phyloP scores from a whole-genome alignment of 1,140 invertebrate genomes.

The Calephelis nemesis region DNA sequence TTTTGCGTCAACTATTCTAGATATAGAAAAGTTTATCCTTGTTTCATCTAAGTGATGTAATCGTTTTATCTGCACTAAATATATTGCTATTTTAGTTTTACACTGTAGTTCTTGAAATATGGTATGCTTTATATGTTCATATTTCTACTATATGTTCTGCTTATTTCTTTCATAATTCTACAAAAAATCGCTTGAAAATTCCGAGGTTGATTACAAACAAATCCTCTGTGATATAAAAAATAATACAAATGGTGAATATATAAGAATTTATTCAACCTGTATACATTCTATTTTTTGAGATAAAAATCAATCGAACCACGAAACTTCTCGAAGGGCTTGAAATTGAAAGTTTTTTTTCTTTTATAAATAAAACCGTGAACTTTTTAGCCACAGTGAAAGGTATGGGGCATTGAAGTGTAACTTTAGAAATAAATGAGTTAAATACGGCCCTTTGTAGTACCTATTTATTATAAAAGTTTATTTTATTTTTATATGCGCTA shows the following conservation, averaged over 20 bases:
- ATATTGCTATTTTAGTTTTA: slow-evolving; percentile 17
- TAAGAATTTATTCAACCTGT: not conserved
- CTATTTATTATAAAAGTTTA: too few species aligned
- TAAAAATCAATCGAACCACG: not conserved
- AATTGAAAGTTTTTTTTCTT: slow-evolving; percentile 9
- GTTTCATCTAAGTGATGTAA: slow-evolving; percentile 65
- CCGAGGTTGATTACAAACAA: too few species aligned
- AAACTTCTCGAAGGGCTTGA: slow-evolving; percentile 10
- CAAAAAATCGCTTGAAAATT: too few species aligned
- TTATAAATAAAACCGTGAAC: slow-evolving; percentile 1
- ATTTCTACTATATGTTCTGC: too few species aligned
- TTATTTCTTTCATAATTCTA: too few species aligned
- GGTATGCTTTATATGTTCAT: slow-evolving; percentile 7
- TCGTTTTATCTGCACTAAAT: slow-evolving; percentile 48
- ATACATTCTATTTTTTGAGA: not conserved
- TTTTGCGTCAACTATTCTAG: slow-evolving; percentile 60
- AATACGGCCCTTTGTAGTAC: slow-evolving; percentile 2
- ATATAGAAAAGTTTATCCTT: slow-evolving; percentile 63
- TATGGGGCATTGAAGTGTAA: slow-evolving; percentile 10
- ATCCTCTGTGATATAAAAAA: too few species aligned
- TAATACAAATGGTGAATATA: too few species aligned
- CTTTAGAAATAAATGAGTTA: slow-evolving; percentile 3
- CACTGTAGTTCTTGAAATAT: not conserved
- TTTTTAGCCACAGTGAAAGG: slow-evolving; percentile 8
- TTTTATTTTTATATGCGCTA: too few species aligned